Percentiles rank a stretch among this genome's conserved stretches.
phyloP scores from a whole-genome alignment of 2,797 vertebrate species.

The Channa striata region DNA sequence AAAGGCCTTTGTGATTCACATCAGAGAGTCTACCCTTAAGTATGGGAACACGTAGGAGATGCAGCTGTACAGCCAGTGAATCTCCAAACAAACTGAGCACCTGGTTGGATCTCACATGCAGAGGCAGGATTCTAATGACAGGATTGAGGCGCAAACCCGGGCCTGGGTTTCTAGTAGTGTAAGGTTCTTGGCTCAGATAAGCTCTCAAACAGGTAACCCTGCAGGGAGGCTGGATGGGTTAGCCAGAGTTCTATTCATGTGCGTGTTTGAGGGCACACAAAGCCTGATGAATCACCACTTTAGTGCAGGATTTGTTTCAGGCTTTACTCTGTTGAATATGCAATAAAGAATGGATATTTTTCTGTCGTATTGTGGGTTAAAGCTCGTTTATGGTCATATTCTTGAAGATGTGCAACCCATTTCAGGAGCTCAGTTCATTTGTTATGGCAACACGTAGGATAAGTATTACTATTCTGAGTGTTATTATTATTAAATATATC shows the following conservation, averaged over 20 bases:
- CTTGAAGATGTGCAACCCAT: not conserved
- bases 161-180: conserved; percentile 49
- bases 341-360: not conserved
- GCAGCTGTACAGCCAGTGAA: conserved; percentile 39
- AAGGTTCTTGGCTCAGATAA: conserved; percentile 8
- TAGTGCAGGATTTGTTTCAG: not conserved
- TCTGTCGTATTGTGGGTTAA: not conserved
- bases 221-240: conserved; percentile 3
- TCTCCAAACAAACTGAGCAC: conserved; percentile 24
- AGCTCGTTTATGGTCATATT: not conserved
- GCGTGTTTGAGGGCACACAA: conserved; percentile 4
- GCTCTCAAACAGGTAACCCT: conserved; percentile 17
- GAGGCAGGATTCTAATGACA: conserved; percentile 64
- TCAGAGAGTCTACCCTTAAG: conserved; percentile 12
- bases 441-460: conserved; percentile 6
- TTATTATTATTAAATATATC: conserved; percentile 3
- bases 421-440: conserved; percentile 9
- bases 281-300: not conserved
- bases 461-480: not conserved
- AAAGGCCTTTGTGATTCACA: conserved; percentile 18
- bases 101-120: conserved; percentile 44
- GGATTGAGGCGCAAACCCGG: conserved; percentile 32
- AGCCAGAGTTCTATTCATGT: conserved; percentile 13
- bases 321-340: not conserved
- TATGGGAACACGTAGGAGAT: conserved; percentile 9